Base-by-base conservation (phyloP, 2,888 invertebrate genomes). In the Chromoteleia sp. region DNA sequence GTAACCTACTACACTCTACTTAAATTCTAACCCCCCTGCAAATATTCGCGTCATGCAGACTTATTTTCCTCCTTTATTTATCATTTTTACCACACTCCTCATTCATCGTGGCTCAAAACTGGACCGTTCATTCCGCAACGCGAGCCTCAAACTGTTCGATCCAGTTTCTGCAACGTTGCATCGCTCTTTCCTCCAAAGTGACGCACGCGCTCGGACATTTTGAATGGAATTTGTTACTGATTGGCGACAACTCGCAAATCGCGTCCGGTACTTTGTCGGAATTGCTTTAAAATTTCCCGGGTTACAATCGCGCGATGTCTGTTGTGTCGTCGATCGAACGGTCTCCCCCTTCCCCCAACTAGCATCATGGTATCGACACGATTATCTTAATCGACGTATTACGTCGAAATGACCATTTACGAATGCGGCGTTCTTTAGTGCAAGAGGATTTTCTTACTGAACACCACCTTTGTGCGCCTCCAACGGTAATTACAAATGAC, bases 221-320 rank as follows among this genome's bases (percentile, higher is more conserved):
- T 90, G 88, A 88, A 89, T 90, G 88, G 88, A 89, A 88, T 89
- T 88, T 86, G 87, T 89, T 88, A 86, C 89, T 85, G 84, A 81
- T 83, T 85, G 85, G 86, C n/a, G n/a, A n/a, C n/a, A n/a, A n/a
- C 85, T 85, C 84, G 19, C 21, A 30, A 84, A 84, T 85, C 85
- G 85, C 85, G 84, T 48, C 10, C 52, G 41, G 36, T 50, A 39
- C 43, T 43, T 43, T 33, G 33, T 33, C 17, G 43, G 15, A 17
- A 17, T 17, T 17, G 43, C 43, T 43, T 43, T 17, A 43, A 15
- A 17, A 15, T 17, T 6, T 43, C 19, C 21, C 6, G 45, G 15
- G 21, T 21, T 45, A 45, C 8, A 1, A 7, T 43, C 43, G 43
- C 17, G 6, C 45, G 21, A 19, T 45, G 21, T 29, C 10, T 61